Conservation (phyloP, 2,797 vertebrate species). For the Dendrocincla tyrannina region DNA sequence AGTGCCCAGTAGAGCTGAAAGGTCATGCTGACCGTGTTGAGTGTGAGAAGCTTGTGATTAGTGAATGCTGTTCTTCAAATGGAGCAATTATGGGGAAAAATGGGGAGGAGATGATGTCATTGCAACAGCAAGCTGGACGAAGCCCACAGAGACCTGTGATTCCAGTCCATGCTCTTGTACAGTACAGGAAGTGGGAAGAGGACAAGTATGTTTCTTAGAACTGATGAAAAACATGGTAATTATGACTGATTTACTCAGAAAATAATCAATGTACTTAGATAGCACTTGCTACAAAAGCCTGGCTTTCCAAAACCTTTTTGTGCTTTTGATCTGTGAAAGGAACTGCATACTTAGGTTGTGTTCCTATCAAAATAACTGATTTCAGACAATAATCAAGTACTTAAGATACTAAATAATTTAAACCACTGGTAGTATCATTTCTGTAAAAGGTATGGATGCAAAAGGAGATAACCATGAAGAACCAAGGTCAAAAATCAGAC, state of each 20-base stretch:
- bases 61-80: background rate
- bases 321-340: background rate
- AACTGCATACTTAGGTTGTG: background rate
- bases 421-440: background rate
- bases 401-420: background rate
- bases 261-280: background rate
- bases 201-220: background rate
- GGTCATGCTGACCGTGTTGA: background rate
- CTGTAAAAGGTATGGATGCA: background rate
- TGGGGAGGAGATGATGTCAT: background rate
- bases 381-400: background rate
- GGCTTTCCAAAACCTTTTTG: background rate
- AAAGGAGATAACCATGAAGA: background rate
- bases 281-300: background rate
- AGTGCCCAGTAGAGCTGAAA: background rate
- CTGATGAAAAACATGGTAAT: background rate
- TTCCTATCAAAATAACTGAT: background rate
- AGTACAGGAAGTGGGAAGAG: background rate
- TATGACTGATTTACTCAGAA: background rate
- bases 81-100: background rate
- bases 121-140: background rate
- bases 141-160: background rate
- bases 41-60: accelerated
- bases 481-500: background rate
- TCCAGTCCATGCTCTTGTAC: background rate